phyloP scores from a whole-genome alignment of 2,797 vertebrate genomes.

The Gymnodraco acuticeps region DNA sequence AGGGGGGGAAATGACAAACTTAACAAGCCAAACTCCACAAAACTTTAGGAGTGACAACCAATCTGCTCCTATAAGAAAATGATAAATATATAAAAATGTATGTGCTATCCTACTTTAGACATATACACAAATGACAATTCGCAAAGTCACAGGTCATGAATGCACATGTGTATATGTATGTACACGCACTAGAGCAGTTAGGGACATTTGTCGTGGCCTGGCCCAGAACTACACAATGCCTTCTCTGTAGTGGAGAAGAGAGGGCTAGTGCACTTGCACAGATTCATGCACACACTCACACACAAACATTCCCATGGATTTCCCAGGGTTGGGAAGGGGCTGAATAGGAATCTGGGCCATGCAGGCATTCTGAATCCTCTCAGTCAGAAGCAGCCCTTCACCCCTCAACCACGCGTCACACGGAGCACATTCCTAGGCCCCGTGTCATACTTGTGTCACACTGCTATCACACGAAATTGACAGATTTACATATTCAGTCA shows the following conservation, averaged over 20 bases:
- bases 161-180: conserved; percentile 25
- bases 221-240: conserved; percentile 73
- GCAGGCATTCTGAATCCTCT: conserved; percentile 71
- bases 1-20: neutral
- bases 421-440: conserved; percentile 69
- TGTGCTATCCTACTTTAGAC: neutral
- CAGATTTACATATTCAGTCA: conserved; percentile 40
- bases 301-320: conserved; percentile 80
- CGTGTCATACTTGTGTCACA: conserved; percentile 65
- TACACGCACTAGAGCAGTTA: conserved; percentile 48
- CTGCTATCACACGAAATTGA: conserved; percentile 58
- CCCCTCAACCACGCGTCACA: conserved; percentile 64
- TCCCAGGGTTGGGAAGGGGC: conserved; percentile 71
- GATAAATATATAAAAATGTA: too few relatives aligned
- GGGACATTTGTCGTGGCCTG: conserved; percentile 66
- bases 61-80: neutral
- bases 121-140: conserved; percentile 11
- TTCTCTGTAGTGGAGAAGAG: conserved; percentile 75
- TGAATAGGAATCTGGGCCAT: conserved; percentile 79
- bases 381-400: conserved; percentile 67
- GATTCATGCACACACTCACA: conserved; percentile 63
- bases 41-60: neutral
- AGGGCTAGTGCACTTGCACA: conserved; percentile 63
- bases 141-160: conserved; percentile 20
- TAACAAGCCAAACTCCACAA: neutral